Conservation (phyloP, 1,140 invertebrate genomes). For the Anagrus nilaparvatae region DNA sequence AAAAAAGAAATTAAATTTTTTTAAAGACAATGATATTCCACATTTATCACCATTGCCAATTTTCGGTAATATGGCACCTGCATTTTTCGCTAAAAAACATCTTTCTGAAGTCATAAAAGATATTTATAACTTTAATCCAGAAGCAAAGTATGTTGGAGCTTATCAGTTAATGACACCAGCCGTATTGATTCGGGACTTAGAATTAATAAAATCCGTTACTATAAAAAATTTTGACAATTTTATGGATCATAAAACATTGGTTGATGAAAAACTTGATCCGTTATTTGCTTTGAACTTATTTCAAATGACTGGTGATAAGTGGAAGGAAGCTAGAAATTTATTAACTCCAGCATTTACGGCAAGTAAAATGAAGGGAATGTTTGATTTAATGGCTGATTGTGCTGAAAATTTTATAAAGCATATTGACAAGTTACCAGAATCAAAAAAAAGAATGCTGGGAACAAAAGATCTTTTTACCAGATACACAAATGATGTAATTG, state of each 20-base stretch:
- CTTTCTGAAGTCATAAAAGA: too few relatives aligned
- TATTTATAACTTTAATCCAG: slow-evolving; percentile 11
- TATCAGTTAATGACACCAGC: slow-evolving; percentile 18
- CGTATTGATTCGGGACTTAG: slow-evolving; percentile 32
- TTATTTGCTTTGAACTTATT: slow-evolving; percentile 28
- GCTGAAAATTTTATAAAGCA: slow-evolving; percentile 23
- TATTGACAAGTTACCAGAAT: slow-evolving; percentile 18
- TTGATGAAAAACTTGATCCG: slow-evolving; percentile 26
- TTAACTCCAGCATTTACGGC: slow-evolving; percentile 36
- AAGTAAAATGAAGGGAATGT: slow-evolving; percentile 33
- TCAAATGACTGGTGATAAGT: slow-evolving; percentile 26
- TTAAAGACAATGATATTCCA: too few relatives aligned
- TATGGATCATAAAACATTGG: slow-evolving; percentile 28
- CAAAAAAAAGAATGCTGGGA: slow-evolving; percentile 11
- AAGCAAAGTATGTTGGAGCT: slow-evolving; percentile 22
- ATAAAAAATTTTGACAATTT: slow-evolving; percentile 40
- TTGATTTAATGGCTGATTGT: slow-evolving; percentile 24
- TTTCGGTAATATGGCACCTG: too few relatives aligned
- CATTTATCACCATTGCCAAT: too few relatives aligned
- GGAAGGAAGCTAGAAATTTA: slow-evolving; percentile 31
- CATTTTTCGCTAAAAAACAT: too few relatives aligned
- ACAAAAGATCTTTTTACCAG: slow-evolving; percentile 28
- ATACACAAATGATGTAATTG: slow-evolving; percentile 34
- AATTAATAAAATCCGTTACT: slow-evolving; percentile 34
- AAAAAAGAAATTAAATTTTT: too few relatives aligned